phyloP scores from a whole-genome alignment of 2,797 vertebrate species.

The Thripadectes ignobilis region DNA sequence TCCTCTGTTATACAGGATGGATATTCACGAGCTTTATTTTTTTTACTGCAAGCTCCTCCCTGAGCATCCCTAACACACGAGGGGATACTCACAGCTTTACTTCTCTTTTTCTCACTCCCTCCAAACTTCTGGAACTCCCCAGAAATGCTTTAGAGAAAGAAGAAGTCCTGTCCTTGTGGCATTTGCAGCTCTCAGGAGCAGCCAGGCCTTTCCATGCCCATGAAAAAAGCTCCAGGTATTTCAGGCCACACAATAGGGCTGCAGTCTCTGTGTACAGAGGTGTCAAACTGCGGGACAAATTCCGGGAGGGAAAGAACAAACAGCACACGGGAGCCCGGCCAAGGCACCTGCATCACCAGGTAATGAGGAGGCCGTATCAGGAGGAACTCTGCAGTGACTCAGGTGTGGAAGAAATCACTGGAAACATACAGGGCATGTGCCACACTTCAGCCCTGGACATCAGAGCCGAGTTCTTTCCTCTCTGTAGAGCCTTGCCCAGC shows the following conservation, averaged over 20 bases:
- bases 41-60: neutral
- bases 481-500: neutral
- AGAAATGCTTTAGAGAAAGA: neutral
- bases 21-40: neutral
- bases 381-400: neutral
- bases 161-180: neutral
- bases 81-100: neutral
- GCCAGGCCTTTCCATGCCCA: neutral
- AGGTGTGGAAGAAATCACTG: fast-evolving
- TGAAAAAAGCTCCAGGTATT: neutral
- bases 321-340: neutral
- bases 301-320: constrained; percentile 18
- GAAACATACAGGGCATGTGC: fast-evolving
- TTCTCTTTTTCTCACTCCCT: neutral
- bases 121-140: neutral
- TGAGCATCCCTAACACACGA: neutral
- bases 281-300: neutral
- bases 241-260: neutral
- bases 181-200: neutral
- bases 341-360: neutral
- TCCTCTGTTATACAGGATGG: neutral
- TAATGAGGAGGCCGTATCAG: neutral
- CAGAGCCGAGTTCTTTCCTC: neutral
- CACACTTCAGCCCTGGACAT: neutral
- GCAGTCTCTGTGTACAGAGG: neutral